Evolutionary conservation across 37 sponge, comb jelly and placozoan species (phyloP), one percentile per base, ranked within the genome.

Genomic region (Aplysina aerophoba): DNA sequence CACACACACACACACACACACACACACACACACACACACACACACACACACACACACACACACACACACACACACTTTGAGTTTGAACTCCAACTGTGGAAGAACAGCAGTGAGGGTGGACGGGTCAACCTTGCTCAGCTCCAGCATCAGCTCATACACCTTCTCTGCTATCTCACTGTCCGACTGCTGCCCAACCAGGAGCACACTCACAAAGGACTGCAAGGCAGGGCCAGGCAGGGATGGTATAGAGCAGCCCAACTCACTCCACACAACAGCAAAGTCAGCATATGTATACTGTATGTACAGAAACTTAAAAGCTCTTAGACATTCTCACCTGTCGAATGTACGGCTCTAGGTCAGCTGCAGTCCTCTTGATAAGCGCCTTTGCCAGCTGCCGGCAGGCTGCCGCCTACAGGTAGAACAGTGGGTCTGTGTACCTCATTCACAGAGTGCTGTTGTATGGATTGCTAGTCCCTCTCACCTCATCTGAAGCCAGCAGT

Each of bases 61-160:
- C n/a, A n/a, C n/a, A n/a, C n/a, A n/a, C n/a, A n/a, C n/a, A n/a
- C n/a, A 25, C 20, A 95, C 95, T 77, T 90, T 91, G 31, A 97
- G 91, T 73, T 97, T 93, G 57, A 81, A 86, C 81, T 94, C 94
- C 78, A 97, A 88, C 75, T 97, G 97, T 16, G 97, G 94, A 22
- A 97, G 53, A n/a, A 97, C 91, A 62, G 94, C 83, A 14, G 93
- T 83, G 16, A 97, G 89, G 33, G 93, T 68, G 20, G 88, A 85
- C 31, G 90, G 88, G 35, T 91, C 92, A 58, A 94, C 90, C 31
- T 55, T 38, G 63, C 93, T 89, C 65, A 97, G 85, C 72, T 93
- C 90, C 30, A 85, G 69, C 59, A 97, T 88, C 30, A 97, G 79
- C 38, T 92, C 93, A 64, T 93, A 93, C 40, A 97, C 69, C 11